Base-by-base conservation (phyloP, 2,113 vertebrate species). In the Semnornis frantzii region DNA sequence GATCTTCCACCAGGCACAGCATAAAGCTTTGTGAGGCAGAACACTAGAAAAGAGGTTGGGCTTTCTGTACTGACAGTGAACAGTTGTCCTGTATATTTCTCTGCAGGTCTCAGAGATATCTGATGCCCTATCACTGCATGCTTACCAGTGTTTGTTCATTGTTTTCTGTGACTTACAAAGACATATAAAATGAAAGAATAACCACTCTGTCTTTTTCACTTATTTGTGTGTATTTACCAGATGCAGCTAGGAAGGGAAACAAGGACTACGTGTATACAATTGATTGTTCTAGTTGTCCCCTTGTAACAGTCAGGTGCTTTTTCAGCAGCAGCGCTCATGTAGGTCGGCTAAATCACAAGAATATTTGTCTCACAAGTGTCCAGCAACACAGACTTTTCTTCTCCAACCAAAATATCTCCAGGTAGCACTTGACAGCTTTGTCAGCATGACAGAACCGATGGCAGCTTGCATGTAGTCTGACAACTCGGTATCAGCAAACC, bases 81-180 rank as follows among this genome's bases (percentile, higher is more conserved):
- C 28, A 27, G 19, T 88, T 86, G 88, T 95, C 17, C 31, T 48
- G 13, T 31, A 30, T 5, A 10, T 81, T 90, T 25, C 48, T 9
- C 69, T 37, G 76, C 13, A 88, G 25, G 62, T 54, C 76, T 85
- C 85, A 94, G 65, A 85, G 65, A 74, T 93, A 93, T 94, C 58
- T 4, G 10, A 75, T 96, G 58, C 75, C 42, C 12, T 72, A 18
- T 24, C 28, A 33, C 12, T 78, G 33, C 23, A 46, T 74, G 42
- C 33, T 71, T 66, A 71, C 12, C 12, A 66, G 33, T 31, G n/a
- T 33, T 85, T 6, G 2, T 74, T 84, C 39, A 23, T 59, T 71
- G 12, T 91, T 91, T 69, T 65, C 57, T 74, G 75, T 42, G 58
- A 15, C 42, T 44, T 33, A 83, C 30, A 42, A 92, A 83, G 33